phyloP scores from a whole-genome alignment of 1,140 invertebrate species.

The Drosophila saltans region DNA sequence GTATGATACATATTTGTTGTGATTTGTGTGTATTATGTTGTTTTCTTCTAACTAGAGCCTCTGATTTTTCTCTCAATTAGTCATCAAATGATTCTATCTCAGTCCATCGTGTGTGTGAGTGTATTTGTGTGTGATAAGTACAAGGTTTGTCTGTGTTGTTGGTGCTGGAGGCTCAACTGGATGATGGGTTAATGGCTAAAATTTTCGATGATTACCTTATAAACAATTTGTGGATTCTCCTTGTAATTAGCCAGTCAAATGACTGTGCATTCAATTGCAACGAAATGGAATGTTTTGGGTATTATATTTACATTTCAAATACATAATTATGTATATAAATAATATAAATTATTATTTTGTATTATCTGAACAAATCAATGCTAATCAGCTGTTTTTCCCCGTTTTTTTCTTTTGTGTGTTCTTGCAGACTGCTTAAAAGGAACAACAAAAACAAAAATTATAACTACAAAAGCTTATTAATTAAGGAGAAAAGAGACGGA shows the following conservation, averaged over 20 bases:
- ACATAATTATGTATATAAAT: not conserved
- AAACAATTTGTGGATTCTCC: not conserved
- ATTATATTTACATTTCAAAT: too few relatives aligned
- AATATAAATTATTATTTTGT: not conserved
- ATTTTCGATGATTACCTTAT: too few relatives aligned
- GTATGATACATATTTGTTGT: too few relatives aligned
- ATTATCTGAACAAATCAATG: not conserved
- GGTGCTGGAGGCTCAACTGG: not conserved
- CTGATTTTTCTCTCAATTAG: slow-evolving; percentile 1
- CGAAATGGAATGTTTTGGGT: too few relatives aligned
- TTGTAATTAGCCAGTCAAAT: not conserved
- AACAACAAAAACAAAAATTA: slow-evolving; percentile 59
- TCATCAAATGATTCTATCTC: not conserved
- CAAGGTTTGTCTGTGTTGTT: not conserved
- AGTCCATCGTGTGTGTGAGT: too few relatives aligned
- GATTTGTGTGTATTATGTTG: too few relatives aligned
- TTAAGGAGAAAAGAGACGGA: slow-evolving; percentile 73
- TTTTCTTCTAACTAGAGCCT: not conserved
- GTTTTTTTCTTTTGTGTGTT: not conserved
- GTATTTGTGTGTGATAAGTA: not conserved
- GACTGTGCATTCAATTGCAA: not conserved
- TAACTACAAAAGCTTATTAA: slow-evolving; percentile 52
- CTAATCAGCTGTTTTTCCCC: slow-evolving; percentile 1
- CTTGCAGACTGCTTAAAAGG: slow-evolving; percentile 72
- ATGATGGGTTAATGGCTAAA: not conserved